Evolutionary conservation across 2,113 vertebrate species (phyloP).

Genomic region (Scartelaos histophorus): DNA sequence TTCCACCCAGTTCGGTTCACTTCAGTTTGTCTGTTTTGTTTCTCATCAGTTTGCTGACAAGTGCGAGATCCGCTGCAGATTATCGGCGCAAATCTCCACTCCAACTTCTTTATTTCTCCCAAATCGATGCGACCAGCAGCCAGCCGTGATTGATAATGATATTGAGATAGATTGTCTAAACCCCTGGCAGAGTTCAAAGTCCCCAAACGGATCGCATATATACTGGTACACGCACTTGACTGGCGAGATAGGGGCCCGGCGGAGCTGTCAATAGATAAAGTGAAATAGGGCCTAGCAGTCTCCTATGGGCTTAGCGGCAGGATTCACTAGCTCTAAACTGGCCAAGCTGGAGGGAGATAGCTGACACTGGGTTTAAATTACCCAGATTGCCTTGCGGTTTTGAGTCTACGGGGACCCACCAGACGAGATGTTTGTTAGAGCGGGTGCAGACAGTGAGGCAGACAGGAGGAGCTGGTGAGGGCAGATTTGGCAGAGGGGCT

Average conservation of each 20-base stretch:
- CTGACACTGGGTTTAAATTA: slow-evolving; percentile 80
- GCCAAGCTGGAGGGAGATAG: slow-evolving; percentile 67
- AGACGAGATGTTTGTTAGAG: slow-evolving; percentile 82
- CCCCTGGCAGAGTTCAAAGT: slow-evolving; percentile 84
- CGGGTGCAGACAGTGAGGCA: slow-evolving; percentile 71
- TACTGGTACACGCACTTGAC: slow-evolving; percentile 76
- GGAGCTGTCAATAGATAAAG: slow-evolving; percentile 79
- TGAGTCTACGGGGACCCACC: slow-evolving; percentile 72
- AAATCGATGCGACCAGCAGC: slow-evolving; percentile 82
- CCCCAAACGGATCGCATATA: slow-evolving; percentile 77
- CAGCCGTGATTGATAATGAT: slow-evolving; percentile 86
- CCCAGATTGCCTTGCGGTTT: slow-evolving; percentile 81
- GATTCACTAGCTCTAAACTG: slow-evolving; percentile 76
- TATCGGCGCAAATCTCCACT: slow-evolving; percentile 85
- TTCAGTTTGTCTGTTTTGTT: slow-evolving; percentile 44
- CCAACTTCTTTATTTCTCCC: slow-evolving; percentile 80
- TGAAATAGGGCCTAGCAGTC: slow-evolving; percentile 79
- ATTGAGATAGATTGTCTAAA: slow-evolving; percentile 89
- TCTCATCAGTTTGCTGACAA: slow-evolving; percentile 70
- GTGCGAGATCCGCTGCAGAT: slow-evolving; percentile 82
- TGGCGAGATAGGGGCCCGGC: slow-evolving; percentile 55
- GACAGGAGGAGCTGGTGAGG: slow-evolving; percentile 75
- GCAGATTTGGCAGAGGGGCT: slow-evolving; percentile 71
- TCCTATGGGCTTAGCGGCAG: slow-evolving; percentile 76
- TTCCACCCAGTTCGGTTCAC: slow-evolving; percentile 16